A percentile compares a stretch with the other conserved stretches of the same genome.
phyloP scores from a whole-genome alignment of 2,888 invertebrate species.

The Dasypolia templi region DNA sequence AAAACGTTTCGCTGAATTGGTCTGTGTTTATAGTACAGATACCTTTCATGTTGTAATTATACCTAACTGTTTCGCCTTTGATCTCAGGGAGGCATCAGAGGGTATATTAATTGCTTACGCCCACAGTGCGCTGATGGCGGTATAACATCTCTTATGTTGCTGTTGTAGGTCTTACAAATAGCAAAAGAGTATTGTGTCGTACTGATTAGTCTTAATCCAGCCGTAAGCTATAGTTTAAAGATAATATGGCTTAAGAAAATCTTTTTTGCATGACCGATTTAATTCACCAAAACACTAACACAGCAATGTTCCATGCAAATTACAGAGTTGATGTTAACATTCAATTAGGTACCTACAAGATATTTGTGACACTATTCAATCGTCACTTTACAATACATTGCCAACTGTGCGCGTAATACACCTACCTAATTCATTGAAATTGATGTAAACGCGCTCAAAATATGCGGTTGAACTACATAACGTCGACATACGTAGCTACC shows the following conservation, averaged over 20 bases:
- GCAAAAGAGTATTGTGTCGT: slow-evolving; percentile 10
- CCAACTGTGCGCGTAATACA: too few species aligned
- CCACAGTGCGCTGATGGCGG: slow-evolving; percentile 14
- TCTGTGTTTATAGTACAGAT: slow-evolving; percentile 29
- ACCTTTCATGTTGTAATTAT: slow-evolving; percentile 41
- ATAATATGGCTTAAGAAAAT: background rate
- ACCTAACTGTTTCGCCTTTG: slow-evolving; percentile 29
- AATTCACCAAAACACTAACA: background rate
- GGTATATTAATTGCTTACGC: slow-evolving; percentile 41
- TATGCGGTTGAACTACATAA: slow-evolving; percentile 21
- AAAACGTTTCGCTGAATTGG: slow-evolving; percentile 41
- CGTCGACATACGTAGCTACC: background rate
- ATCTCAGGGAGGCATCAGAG: slow-evolving; percentile 26
- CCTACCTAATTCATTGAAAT: slow-evolving; percentile 9
- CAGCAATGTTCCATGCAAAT: background rate
- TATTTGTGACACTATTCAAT: too few species aligned
- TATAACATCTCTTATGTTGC: slow-evolving; percentile 5
- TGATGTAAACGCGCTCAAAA: slow-evolving; percentile 20
- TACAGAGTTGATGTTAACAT: background rate
- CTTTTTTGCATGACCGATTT: background rate
- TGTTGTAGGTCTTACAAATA: slow-evolving; percentile 9
- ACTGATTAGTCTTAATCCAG: background rate
- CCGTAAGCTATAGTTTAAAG: background rate
- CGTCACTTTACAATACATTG: too few species aligned
- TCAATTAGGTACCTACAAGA: background rate